Evolutionary conservation across 23 tunicate species (phyloP).

Genomic region (Diplosoma virens): DNA sequence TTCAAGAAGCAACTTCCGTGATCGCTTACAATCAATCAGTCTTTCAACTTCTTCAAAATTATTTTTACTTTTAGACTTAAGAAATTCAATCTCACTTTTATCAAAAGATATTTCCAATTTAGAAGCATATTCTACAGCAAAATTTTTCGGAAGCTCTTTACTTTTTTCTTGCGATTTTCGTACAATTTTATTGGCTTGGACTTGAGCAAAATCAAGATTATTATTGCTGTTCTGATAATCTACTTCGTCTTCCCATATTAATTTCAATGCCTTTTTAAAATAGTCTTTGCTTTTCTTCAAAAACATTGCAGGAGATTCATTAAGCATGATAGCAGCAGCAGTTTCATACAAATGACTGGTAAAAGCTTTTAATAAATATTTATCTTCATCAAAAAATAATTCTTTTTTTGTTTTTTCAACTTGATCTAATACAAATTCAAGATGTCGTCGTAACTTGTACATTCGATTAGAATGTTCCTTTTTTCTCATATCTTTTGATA

Average conservation of each 20-base stretch:
- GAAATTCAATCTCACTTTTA: conserved; percentile 20
- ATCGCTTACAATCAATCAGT: not conserved
- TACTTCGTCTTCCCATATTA: not conserved
- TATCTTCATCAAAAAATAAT: not conserved
- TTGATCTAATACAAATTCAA: not conserved
- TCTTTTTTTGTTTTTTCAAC: conserved; percentile 5
- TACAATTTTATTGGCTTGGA: conserved; percentile 21
- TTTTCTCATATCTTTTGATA: conserved; percentile 22
- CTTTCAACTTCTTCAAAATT: not conserved
- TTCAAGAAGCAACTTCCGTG: not conserved
- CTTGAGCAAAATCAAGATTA: not conserved
- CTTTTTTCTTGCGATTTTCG: not conserved
- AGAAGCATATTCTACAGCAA: not conserved
- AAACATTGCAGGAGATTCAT: not conserved
- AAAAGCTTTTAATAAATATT: not conserved
- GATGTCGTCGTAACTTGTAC: not conserved
- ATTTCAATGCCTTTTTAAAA: not conserved
- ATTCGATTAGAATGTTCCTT: not conserved
- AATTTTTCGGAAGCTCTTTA: not conserved
- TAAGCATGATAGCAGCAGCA: conserved; percentile 28
- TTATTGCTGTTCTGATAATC: not conserved
- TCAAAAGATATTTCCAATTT: not conserved
- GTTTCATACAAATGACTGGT: conserved; percentile 37
- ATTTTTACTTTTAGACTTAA: not conserved
- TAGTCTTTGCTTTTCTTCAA: not conserved